phyloP scores from a whole-genome alignment of 2,888 invertebrate species.

The Poecilus cupreus region DNA sequence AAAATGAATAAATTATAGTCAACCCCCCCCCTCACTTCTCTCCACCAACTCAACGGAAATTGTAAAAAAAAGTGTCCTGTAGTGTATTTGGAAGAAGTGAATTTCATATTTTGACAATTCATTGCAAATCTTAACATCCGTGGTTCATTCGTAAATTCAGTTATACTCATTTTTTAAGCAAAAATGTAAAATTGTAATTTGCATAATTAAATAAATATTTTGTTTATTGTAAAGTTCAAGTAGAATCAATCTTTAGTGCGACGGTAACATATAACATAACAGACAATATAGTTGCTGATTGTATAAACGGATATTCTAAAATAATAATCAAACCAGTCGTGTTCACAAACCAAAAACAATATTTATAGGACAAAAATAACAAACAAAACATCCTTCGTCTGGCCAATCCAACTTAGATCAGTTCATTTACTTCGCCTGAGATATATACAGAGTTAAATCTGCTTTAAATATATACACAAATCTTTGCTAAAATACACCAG shows the following conservation, averaged over 20 bases:
- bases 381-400: background rate
- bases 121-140: too few species aligned
- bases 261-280: background rate
- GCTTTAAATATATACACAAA: slow-evolving; percentile 24
- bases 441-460: slow-evolving; percentile 33
- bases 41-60: too few species aligned
- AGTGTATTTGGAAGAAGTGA: too few species aligned
- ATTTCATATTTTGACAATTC: too few species aligned
- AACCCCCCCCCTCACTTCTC: too few species aligned
- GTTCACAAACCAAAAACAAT: background rate
- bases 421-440: slow-evolving; percentile 1
- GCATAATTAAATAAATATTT: too few species aligned
- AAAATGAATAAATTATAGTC: too few species aligned
- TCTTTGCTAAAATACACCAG: slow-evolving; percentile 12
- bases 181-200: too few species aligned
- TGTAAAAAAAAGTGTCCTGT: too few species aligned
- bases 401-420: background rate
- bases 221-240: background rate
- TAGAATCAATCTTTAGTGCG: background rate
- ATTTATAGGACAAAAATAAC: slow-evolving; percentile 17
- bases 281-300: background rate
- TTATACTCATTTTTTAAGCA: too few species aligned
- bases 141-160: too few species aligned
- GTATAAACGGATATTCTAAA: slow-evolving; percentile 18
- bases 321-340: background rate